Evolutionary conservation across 2,888 invertebrate species (phyloP), one percentile per base, ranked within the genome.

Genomic region (Phengaris arion): DNA sequence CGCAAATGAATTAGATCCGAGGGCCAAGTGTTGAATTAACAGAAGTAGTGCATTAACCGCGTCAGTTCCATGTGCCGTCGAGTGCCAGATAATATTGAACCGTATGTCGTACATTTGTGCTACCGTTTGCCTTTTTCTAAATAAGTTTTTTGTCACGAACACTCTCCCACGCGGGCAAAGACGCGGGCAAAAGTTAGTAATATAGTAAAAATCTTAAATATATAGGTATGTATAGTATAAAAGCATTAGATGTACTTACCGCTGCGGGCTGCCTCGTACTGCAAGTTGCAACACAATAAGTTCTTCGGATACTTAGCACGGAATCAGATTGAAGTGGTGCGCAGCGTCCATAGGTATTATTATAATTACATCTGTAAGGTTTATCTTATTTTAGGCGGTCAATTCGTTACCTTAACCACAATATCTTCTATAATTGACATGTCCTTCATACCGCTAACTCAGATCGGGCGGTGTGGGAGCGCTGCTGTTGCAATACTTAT

Each of bases 31-130:
- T 92, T 90, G 87, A 88, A 87, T 89, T 87, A 87, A 85, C 83
- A 81, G 81, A 86, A 86, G 85, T 82, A 79, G 82, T 90, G 91
- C 92, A 92, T 93, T 93, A 93, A 85, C 88, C 85, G 82, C 85
- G 85, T 83, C 79, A 79, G 85, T 84, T 88, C 87, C 93, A 93
- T 93, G 92, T 92, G 93, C 87, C 87, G 86, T 85, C 84, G 87
- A 93, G 93, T 93, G 91, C 88, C 81, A 88, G 93, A 93, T 93
- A 93, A 93, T 93, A 93, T 93, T 93, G 88, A 91, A 85, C 91
- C 91, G 89, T 92, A 92, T 93, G 93, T 93, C 91, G 90, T 90
- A 88, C 87, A 88, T 87, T 84, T 85, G 84, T 85, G 90, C 93
- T 92, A 93, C 93, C 90, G 93, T 93, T 91, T 89, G 89, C 88